Base-by-base conservation (phyloP, 2,888 invertebrate species). In the Agrypnus murinus region DNA sequence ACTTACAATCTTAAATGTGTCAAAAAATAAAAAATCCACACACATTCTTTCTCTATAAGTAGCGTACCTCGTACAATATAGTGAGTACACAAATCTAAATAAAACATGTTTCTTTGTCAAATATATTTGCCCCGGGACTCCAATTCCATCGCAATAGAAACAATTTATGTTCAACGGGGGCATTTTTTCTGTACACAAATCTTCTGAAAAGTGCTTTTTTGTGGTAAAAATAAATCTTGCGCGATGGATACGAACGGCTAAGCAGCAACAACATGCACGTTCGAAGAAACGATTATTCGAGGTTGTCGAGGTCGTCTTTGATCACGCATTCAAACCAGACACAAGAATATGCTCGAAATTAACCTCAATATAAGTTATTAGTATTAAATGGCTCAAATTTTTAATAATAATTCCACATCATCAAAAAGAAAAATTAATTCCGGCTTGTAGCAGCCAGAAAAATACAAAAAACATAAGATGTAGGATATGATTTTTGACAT, bases 261-360 rank as follows among this genome's bases (percentile, higher is more conserved):
- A 72, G 57, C 57, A 63, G 48, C 63, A 43, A 62, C 62, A 72
- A 69, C 72, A 72, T 69, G 72, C 72, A 72, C 69, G 69, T 72
- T 72, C 72, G 69, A 66, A 69, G 72, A 72, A 72, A 70, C 69
- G 63, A 72, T 72, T 72, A 72, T 53, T 65, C 43, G 45, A 69
- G 58, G 65, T 72, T 69, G 59, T 58, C 59, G 69, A 69, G 69
- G 63, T 63, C 72, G 68, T 60, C 72, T 69, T 57, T 69, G 69
- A 69, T 72, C 72, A 69, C 72, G 72, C 72, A 72, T 72, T 60
- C 65, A 64, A 62, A 59, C 60, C 58, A 50, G 60, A 64, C 63
- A 48, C 32, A 46, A 50, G 40, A n/a, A 60, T 38, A 58, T 58
- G 60, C 45, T 62, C 32, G 46, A 48, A 48, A 62, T 62, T 62